phyloP scores from a whole-genome alignment of 2,113 vertebrate species.

The Nicator chloris region DNA sequence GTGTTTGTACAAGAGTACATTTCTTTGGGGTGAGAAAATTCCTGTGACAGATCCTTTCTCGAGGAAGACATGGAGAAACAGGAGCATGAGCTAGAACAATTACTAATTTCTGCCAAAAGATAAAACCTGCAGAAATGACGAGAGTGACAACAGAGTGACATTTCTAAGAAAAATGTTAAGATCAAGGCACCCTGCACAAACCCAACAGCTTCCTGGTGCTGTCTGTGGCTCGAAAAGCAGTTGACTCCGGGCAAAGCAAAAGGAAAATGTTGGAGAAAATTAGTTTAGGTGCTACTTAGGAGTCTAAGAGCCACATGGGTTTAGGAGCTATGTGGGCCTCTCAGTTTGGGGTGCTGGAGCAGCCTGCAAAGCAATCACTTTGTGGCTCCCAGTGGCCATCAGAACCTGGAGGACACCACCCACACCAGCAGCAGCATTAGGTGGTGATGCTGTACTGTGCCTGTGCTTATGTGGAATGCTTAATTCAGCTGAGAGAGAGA shows the following conservation, averaged over 20 bases:
- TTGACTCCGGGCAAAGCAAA: background rate
- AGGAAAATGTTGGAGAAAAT: background rate
- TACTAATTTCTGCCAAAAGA: background rate
- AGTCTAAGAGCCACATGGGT: background rate
- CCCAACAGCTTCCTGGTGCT: background rate
- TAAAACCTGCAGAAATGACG: background rate
- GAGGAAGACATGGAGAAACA: background rate
- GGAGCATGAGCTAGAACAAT: background rate
- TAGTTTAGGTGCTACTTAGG: background rate
- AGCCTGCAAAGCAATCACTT: background rate
- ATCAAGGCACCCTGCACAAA: background rate
- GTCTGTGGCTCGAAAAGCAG: background rate
- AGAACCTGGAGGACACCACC: background rate
- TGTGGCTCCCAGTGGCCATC: background rate
- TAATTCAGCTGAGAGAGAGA: background rate
- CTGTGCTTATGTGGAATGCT: background rate
- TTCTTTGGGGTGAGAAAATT: background rate
- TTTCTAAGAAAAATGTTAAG: background rate
- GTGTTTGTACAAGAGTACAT: background rate
- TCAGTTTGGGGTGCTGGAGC: background rate
- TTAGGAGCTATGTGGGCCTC: background rate
- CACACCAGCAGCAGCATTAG: background rate
- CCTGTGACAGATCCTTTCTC: background rate
- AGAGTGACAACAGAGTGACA: background rate
- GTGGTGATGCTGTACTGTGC: background rate